Conservation (phyloP, 2,113 vertebrate species). For the Microcebus lehilahytsara region DNA sequence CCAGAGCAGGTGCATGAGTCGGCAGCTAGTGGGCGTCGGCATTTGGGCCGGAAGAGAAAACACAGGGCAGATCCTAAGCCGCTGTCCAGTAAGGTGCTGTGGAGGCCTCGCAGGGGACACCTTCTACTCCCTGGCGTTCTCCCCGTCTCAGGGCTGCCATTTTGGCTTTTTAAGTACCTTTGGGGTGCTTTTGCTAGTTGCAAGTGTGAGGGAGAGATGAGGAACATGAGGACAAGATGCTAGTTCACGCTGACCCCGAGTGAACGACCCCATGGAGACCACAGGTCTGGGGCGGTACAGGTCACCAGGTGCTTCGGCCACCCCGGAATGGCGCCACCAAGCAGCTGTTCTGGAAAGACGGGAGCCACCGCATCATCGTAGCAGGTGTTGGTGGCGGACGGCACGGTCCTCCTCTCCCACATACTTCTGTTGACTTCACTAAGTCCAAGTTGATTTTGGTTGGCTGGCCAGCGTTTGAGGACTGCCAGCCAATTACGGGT, state of each 20-base stretch:
- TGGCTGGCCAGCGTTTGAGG: not conserved
- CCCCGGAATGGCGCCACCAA: no score
- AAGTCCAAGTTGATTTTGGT: not conserved
- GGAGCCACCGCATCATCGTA: accelerated
- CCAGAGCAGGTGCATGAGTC: accelerated
- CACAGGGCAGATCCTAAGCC: no score
- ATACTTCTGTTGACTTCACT: not conserved
- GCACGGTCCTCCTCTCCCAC: accelerated
- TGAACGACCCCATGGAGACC: not conserved
- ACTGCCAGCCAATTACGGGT: not conserved
- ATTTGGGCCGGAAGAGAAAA: not conserved
- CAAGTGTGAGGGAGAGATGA: accelerated
- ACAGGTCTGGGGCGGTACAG: no score
- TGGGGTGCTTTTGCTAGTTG: accelerated
- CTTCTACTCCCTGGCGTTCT: accelerated
- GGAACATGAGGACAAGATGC: accelerated
- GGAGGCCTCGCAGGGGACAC: accelerated
- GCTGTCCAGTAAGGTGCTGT: accelerated
- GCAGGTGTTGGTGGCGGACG: accelerated
- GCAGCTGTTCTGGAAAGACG: accelerated
- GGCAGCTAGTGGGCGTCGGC: accelerated
- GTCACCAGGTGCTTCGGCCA: no score
- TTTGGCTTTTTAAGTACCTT: accelerated
- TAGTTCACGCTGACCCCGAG: accelerated
- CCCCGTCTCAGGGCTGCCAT: accelerated